phyloP scores from a whole-genome alignment of 2,113 vertebrate genomes.

The Erpornis zantholeuca region DNA sequence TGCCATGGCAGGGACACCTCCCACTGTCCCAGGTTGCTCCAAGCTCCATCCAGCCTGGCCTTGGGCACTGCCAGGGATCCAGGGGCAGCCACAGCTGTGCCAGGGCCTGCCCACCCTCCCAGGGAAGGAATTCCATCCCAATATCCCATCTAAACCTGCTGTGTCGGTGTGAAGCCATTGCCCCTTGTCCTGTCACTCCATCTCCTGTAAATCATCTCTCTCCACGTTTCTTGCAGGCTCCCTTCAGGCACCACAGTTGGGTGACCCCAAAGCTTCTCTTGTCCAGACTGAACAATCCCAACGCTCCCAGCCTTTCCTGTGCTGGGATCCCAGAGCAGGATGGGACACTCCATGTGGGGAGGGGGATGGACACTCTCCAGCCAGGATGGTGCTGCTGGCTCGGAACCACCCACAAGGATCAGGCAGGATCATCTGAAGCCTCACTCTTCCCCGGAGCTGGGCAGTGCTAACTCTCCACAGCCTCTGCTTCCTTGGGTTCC shows the following conservation, averaged over 20 bases:
- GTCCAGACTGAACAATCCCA: background rate
- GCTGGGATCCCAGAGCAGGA: background rate
- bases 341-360: background rate
- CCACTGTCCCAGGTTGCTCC: fast-evolving
- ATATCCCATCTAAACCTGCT: background rate
- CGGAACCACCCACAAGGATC: background rate
- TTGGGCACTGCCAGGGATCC: background rate
- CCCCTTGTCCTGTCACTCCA: background rate
- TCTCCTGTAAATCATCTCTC: background rate
- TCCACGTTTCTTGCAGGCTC: background rate
- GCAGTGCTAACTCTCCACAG: background rate
- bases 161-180: background rate
- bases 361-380: fast-evolving
- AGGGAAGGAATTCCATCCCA: background rate
- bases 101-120: background rate
- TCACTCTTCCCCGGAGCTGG: fast-evolving
- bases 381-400: background rate
- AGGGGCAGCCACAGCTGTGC: background rate
- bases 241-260: background rate
- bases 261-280: background rate
- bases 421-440: background rate
- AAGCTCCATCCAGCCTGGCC: fast-evolving
- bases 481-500: background rate
- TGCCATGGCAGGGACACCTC: background rate
- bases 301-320: too few relatives aligned